Conservation (phyloP, 2,797 vertebrate species). For the Tympanoctomys barrerae region DNA sequence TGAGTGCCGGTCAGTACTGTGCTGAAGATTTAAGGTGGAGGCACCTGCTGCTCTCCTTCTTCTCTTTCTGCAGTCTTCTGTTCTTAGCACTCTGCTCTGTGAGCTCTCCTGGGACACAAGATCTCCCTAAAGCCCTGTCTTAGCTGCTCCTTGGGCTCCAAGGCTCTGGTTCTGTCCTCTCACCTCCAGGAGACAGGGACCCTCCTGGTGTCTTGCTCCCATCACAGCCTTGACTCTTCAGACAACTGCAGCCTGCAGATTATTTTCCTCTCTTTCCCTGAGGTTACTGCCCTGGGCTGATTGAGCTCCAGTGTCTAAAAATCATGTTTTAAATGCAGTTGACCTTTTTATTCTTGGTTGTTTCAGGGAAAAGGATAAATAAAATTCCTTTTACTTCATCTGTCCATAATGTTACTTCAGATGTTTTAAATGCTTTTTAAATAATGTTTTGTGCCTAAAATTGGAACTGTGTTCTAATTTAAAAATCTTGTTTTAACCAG, state of each 20-base stretch:
- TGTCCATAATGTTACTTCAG: neutral
- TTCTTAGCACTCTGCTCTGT: neutral
- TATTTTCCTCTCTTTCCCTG: neutral
- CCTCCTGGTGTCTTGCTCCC: neutral
- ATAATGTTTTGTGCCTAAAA: neutral
- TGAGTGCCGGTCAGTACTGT: neutral
- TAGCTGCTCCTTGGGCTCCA: neutral
- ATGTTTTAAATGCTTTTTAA: neutral
- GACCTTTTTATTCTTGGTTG: neutral
- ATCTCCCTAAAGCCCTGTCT: neutral
- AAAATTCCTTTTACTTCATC: neutral
- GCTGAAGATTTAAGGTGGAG: neutral
- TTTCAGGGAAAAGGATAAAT: constrained; percentile 1
- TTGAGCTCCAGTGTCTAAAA: neutral
- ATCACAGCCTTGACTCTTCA: neutral
- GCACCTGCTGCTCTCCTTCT: neutral
- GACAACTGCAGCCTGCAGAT: neutral
- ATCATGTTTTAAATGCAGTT: neutral
- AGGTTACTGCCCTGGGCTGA: neutral
- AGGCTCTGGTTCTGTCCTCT: neutral
- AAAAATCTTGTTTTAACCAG: neutral
- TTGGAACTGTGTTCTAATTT: neutral
- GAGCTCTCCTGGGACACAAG: neutral
- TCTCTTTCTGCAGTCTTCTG: neutral
- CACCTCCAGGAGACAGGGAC: neutral